These are phyloP conservation scores for Pyrrhia umbra DNA, from an alignment of 2,888 invertebrate genomes.

Conservation along the genomic window DNA sequence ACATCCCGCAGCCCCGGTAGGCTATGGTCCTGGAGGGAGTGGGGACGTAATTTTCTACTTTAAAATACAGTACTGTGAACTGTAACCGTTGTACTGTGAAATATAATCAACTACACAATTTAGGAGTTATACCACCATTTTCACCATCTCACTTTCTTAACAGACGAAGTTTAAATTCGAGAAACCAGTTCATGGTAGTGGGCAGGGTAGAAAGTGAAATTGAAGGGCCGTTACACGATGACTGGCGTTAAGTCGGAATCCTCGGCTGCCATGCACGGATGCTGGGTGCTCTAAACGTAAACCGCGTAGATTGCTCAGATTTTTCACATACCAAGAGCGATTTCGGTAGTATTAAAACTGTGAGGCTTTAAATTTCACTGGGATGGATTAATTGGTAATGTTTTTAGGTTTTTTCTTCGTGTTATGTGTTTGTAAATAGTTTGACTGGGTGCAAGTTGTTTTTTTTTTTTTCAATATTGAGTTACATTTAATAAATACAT, in stretches of 20 bases:
- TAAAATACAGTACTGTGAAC: no score
- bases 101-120: no score
- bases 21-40: no score
- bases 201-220: constrained; percentile 64
- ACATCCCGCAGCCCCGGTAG: no score
- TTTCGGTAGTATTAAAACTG: constrained; percentile 3
- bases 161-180: constrained; percentile 7
- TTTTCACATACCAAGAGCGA: constrained; percentile 46
- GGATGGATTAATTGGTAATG: constrained; percentile 18
- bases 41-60: no score
- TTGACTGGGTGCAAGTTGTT: neutral
- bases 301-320: constrained; percentile 35
- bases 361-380: constrained; percentile 8
- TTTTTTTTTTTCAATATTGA: neutral
- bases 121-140: no score
- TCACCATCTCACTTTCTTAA: no score
- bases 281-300: constrained; percentile 24
- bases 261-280: constrained; percentile 50
- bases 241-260: constrained; percentile 65
- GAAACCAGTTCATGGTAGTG: constrained; percentile 49
- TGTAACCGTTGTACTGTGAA: no score
- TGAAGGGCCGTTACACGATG: constrained; percentile 68
- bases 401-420: neutral
- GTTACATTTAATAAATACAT: no score
- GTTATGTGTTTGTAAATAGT: neutral